A percentile compares a stretch with the other conserved stretches of the same genome.
Conservation (phyloP, 1,140 invertebrate species). For the Penaeus chinensis region DNA sequence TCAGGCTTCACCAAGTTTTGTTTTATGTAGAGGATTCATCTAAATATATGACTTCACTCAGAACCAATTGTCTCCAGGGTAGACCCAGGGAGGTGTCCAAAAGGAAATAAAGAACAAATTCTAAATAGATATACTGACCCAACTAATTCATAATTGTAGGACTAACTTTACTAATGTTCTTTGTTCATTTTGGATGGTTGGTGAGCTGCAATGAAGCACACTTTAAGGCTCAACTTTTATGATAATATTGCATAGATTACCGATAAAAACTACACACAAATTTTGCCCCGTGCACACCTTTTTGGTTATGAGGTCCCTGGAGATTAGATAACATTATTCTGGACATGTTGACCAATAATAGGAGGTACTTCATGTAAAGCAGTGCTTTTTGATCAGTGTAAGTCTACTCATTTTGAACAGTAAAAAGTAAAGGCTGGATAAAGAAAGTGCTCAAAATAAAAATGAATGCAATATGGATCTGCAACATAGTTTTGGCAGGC, state of each 20-base stretch:
- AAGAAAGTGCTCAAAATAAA: no score
- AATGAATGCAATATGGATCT: no score
- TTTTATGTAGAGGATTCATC: slow-evolving; percentile 14
- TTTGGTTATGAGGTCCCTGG: no score
- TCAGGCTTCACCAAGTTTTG: slow-evolving; percentile 25
- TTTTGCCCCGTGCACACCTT: not conserved
- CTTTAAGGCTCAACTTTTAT: slow-evolving; percentile 25
- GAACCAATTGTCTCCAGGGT: slow-evolving; percentile 11
- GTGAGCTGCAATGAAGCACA: slow-evolving; percentile 18
- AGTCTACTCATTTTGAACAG: no score
- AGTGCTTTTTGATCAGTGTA: no score
- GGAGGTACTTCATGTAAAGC: no score
- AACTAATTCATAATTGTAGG: slow-evolving; percentile 2
- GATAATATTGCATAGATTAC: slow-evolving; percentile 4
- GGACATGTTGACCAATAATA: no score
- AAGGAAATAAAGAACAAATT: not conserved
- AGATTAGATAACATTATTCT: no score
- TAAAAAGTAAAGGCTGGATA: no score
- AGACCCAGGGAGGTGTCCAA: slow-evolving; percentile 20
- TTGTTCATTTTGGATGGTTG: slow-evolving; percentile 13
- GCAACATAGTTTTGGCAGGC: no score
- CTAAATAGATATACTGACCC: not conserved
- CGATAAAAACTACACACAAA: not conserved
- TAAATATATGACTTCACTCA: not conserved
- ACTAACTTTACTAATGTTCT: not conserved